A percentile compares a stretch with the other conserved stretches of the same genome.
Evolutionary conservation across 2,888 invertebrate genomes (phyloP).

Genomic region (Acleris laterana): DNA sequence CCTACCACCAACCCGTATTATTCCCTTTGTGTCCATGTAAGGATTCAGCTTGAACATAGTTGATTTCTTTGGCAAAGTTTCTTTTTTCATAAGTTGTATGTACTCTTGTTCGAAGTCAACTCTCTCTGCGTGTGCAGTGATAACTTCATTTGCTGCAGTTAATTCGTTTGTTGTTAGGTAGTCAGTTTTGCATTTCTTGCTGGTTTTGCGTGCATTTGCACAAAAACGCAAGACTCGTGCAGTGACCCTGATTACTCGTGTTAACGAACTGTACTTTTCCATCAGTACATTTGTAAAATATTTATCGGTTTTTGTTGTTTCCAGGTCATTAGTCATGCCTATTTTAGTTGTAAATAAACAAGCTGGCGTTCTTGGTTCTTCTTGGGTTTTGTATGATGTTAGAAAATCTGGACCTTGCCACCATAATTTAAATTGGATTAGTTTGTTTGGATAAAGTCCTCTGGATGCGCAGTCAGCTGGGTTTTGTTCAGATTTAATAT

Average conservation of each 20-base stretch:
- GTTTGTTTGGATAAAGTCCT: slow-evolving; percentile 38
- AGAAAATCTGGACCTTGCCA: slow-evolving; percentile 2
- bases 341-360: slow-evolving; percentile 7
- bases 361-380: background rate
- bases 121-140: background rate
- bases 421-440: slow-evolving; percentile 33
- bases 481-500: slow-evolving; percentile 40
- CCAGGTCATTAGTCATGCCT: background rate
- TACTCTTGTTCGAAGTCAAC: background rate
- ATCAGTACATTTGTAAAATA: slow-evolving; percentile 7
- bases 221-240: background rate
- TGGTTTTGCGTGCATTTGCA: background rate
- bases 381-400: background rate
- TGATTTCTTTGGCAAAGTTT: background rate
- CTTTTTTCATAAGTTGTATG: slow-evolving; percentile 2
- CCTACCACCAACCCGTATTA: slow-evolving; percentile 7
- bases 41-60: slow-evolving; percentile 1
- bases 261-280: slow-evolving; percentile 8
- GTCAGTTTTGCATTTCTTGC: slow-evolving; percentile 1
- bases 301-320: background rate
- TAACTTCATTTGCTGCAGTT: background rate
- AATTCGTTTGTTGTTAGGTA: slow-evolving; percentile 9
- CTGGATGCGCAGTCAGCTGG: slow-evolving; percentile 48
- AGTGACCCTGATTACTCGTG: slow-evolving; percentile 12
- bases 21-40: slow-evolving; percentile 1